Base-by-base conservation (phyloP, 2,888 invertebrate species). In the Acheta domesticus region DNA sequence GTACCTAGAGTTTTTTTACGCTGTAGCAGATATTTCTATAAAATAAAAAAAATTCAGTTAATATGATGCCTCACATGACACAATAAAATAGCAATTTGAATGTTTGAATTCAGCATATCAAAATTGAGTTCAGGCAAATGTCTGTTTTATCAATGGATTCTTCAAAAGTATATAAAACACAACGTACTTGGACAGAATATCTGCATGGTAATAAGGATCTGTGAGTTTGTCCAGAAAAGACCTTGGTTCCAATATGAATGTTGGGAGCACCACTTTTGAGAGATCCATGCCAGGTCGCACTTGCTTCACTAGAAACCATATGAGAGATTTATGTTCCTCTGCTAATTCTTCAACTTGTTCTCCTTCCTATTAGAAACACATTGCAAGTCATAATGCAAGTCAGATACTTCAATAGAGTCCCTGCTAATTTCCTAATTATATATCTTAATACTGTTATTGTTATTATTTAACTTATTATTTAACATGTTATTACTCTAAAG, bases 271-370 rank as follows among this genome's bases (percentile, higher is more conserved):
- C 76, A 98, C 95, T 89, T 95, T 95, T 82, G 95, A 95, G 49
- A 98, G 88, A 88, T 98, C 98, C 98, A 98, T 98, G 77, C 98
- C 98, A 0, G 97, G 97, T 20, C 97, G 91, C 62, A 97, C 96
- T 90, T 98, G 98, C 87, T 98, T 98, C 84, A 98, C 90, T 74
- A 98, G 89, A 86, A 94, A 95, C 97, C 98, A 98, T 84, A 98
- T 93, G 75, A 98, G 89, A 21, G 96, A 96, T 87, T 97, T 97
- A 88, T 98, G 96, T 87, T 98, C 97, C 80, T 98, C 97, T 0
- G 94, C 95, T 36, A 98, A 91, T 85, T 97, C 97, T 85, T 97
- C 95, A 2, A 96, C 94, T 85, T 97, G 92, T 85, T 94, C 94
- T 0, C 94, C 94, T 21, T 92, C 92, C 92, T 93, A 84, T 48